Evolutionary conservation across 2,113 vertebrate species (phyloP).

Genomic region (Phaethornis superciliosus): DNA sequence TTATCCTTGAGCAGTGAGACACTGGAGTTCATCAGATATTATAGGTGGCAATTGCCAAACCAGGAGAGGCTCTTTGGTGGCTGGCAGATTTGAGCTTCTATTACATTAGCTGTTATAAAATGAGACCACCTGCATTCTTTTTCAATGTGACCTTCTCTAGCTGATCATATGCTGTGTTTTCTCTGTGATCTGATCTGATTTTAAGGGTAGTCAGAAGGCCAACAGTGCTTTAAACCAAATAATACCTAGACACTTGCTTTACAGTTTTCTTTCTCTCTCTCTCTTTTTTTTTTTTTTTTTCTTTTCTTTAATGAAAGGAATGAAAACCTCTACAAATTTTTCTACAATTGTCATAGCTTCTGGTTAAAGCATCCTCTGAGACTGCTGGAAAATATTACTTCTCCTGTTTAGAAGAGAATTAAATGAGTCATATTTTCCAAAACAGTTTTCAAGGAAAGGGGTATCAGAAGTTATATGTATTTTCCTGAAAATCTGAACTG

Average conservation of each 20-base stretch:
- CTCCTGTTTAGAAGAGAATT: conserved; percentile 45
- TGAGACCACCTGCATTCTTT: conserved; percentile 55
- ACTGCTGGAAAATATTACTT: conserved; percentile 56
- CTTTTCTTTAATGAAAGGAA: conserved; percentile 11
- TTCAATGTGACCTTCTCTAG: conserved; percentile 62
- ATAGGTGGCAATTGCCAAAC: conserved; percentile 17
- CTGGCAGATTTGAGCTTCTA: conserved; percentile 53
- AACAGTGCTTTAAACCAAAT: conserved; percentile 39
- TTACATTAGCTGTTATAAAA: conserved; percentile 39
- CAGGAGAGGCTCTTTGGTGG: conserved; percentile 41
- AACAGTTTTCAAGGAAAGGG: background rate
- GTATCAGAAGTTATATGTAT: background rate
- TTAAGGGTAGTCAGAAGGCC: conserved; percentile 41
- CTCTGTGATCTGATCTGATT: conserved; percentile 45
- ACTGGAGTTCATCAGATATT: conserved; percentile 52
- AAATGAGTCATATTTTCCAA: conserved; percentile 18
- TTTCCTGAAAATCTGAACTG: background rate
- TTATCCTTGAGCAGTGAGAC: conserved; percentile 20
- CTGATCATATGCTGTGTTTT: conserved; percentile 12
- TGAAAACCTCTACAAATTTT: background rate
- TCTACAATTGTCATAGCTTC: conserved; percentile 33
- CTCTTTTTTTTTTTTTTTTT: no score
- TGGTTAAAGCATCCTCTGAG: conserved; percentile 13
- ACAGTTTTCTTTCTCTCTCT: background rate
- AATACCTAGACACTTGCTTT: conserved; percentile 9